A percentile compares a stretch with the other conserved stretches of the same genome.
Evolutionary conservation across 2,113 vertebrate genomes (phyloP).

Genomic region (Anhinga anhinga): DNA sequence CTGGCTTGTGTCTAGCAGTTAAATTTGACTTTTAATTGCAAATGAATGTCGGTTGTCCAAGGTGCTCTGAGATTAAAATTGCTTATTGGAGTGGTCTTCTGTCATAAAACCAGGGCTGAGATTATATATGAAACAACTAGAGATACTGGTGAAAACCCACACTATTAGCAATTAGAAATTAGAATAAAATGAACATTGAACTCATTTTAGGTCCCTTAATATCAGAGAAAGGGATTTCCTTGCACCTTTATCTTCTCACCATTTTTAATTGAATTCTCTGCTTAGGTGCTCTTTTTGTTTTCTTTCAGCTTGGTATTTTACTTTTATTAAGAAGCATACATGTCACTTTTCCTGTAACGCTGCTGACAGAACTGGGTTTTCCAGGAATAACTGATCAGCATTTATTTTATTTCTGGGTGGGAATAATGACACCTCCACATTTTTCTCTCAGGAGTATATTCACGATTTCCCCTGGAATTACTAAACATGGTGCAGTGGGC

Average conservation of each 20-base stretch:
- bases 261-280: background rate
- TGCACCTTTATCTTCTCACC: background rate
- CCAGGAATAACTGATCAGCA: background rate
- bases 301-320: background rate
- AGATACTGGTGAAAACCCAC: background rate
- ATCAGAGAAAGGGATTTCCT: background rate
- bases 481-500: background rate
- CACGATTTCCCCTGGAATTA: slow-evolving; percentile 18
- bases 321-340: background rate
- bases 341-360: accelerated
- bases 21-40: background rate
- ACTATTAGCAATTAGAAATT: background rate
- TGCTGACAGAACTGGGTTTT: slow-evolving; percentile 30
- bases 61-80: background rate
- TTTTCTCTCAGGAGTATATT: background rate
- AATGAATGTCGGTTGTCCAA: background rate
- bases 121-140: background rate
- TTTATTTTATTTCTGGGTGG: slow-evolving; percentile 31
- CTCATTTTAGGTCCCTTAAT: background rate
- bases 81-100: background rate
- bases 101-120: background rate
- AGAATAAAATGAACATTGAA: background rate
- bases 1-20: background rate
- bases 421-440: background rate
- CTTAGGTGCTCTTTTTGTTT: background rate